Conservation (phyloP, 2,888 invertebrate genomes). For the Lysandra coridon region DNA sequence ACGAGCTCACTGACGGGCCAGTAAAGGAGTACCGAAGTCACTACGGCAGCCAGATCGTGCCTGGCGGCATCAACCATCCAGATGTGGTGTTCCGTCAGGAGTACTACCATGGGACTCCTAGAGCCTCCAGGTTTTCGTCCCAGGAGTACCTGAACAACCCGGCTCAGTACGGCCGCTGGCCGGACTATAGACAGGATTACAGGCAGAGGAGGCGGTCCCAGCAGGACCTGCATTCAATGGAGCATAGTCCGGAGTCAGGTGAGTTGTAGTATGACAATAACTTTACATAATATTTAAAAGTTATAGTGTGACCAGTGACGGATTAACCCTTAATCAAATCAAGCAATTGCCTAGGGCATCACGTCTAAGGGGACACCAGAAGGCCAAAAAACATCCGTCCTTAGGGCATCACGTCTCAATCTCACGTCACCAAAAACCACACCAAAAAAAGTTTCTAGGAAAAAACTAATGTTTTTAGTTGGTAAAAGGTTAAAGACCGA, state of each 20-base stretch:
- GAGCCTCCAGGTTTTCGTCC: slow-evolving; percentile 72
- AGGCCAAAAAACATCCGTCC: too few relatives aligned
- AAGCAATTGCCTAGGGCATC: too few relatives aligned
- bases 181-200: slow-evolving; percentile 69
- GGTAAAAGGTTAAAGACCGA: too few relatives aligned
- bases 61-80: slow-evolving; percentile 66
- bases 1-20: slow-evolving; percentile 67
- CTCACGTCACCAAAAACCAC: too few relatives aligned
- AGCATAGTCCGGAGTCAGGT: slow-evolving; percentile 73
- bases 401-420: too few relatives aligned
- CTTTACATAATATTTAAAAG: neutral
- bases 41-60: slow-evolving; percentile 67
- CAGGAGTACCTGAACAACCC: slow-evolving; percentile 75
- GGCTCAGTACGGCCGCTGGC: slow-evolving; percentile 69
- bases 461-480: too few relatives aligned
- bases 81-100: slow-evolving; percentile 74
- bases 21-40: slow-evolving; percentile 67
- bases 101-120: slow-evolving; percentile 66
- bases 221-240: slow-evolving; percentile 73
- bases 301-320: too few relatives aligned
- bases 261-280: slow-evolving; percentile 35
- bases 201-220: slow-evolving; percentile 72
- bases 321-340: too few relatives aligned
- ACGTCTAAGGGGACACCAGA: too few relatives aligned
- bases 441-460: too few relatives aligned